Percentiles rank a stretch among this genome's conserved stretches.
phyloP scores from a whole-genome alignment of 2,797 vertebrate genomes.

The Muscicapa striata region DNA sequence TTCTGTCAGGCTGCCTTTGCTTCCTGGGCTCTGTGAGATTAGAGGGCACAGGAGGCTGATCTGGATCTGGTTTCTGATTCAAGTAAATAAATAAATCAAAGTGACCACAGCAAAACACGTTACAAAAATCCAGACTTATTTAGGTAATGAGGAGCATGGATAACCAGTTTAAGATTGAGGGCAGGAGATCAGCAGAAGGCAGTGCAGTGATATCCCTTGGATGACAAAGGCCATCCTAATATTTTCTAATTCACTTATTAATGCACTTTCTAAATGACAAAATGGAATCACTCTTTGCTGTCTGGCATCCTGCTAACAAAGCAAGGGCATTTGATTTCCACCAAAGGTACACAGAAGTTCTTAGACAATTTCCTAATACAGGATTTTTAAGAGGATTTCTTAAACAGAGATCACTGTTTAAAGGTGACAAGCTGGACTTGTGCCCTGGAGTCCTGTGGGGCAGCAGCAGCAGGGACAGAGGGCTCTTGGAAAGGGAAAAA shows the following conservation, averaged over 20 bases:
- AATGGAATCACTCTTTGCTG: not conserved
- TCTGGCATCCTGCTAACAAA: not conserved
- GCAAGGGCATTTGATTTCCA: not conserved
- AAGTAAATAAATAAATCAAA: not conserved
- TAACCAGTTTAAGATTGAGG: not conserved
- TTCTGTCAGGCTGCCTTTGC: not conserved
- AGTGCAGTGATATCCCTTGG: not conserved
- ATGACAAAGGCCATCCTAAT: not conserved
- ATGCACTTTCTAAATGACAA: not conserved
- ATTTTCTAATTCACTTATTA: not conserved
- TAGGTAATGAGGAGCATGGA: not conserved
- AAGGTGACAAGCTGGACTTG: not conserved
- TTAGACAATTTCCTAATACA: not conserved
- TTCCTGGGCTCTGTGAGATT: not conserved
- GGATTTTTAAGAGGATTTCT: not conserved
- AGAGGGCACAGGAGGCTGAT: not conserved
- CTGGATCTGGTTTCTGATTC: not conserved
- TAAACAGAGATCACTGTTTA: not conserved
- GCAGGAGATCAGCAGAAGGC: not conserved
- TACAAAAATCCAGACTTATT: not conserved
- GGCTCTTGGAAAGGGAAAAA: not conserved
- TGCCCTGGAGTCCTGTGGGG: not conserved
- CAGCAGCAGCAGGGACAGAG: not conserved
- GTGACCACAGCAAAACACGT: not conserved
- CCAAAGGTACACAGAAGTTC: not conserved